A percentile compares a stretch with the other conserved stretches of the same genome.
Evolutionary conservation across 53 echinoderm and acorn worm species (phyloP).

Genomic region (Patiria pectinifera): DNA sequence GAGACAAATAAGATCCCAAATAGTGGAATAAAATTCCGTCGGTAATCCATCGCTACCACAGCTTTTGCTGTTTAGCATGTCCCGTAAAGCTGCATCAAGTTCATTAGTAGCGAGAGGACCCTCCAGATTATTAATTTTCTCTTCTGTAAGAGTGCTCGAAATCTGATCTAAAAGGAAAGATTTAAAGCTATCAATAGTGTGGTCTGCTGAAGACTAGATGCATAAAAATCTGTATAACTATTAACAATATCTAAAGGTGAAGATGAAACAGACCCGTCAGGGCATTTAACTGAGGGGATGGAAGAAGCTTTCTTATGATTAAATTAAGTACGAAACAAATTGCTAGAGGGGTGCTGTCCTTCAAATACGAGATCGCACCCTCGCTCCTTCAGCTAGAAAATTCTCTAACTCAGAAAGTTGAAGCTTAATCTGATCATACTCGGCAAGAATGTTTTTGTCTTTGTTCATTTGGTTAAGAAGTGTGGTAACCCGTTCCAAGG

Average conservation of each 20-base stretch:
- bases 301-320: background rate
- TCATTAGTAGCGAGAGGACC: background rate
- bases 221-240: background rate
- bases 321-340: background rate
- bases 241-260: no score
- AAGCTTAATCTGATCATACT: no score
- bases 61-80: constrained; percentile 33
- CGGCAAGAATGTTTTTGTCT: no score
- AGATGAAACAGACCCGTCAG: no score
- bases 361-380: constrained; percentile 2
- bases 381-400: background rate
- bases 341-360: background rate
- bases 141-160: background rate
- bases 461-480: no score
- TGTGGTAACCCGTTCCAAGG: no score
- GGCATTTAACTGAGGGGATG: no score
- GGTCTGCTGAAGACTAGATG: background rate
- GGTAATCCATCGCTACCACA: constrained; percentile 54
- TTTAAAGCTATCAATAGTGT: background rate
- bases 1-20: constrained; percentile 44
- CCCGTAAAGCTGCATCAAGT: background rate
- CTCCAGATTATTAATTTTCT: background rate
- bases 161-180: background rate
- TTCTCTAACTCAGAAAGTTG: background rate
- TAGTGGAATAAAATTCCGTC: background rate